Percentiles rank a stretch among this genome's conserved stretches.
These are phyloP conservation scores for Chromis chromis DNA, from an alignment of 2,797 vertebrate species.

Conservation along the genomic window DNA sequence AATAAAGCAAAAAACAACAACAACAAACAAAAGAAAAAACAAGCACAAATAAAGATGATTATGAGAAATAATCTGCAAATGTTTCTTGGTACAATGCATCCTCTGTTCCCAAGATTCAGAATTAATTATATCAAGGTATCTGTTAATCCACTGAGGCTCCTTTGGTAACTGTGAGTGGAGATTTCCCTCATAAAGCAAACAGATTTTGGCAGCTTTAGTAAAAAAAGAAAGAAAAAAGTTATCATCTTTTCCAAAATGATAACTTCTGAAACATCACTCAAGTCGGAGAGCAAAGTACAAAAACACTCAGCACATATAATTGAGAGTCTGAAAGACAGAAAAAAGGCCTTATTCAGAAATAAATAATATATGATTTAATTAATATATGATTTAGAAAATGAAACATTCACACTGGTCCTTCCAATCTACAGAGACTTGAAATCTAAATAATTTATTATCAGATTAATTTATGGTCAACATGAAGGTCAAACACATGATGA, in stretches of 20 bases:
- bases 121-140: slow-evolving; percentile 29
- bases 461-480: slow-evolving; percentile 1
- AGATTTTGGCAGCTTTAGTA: slow-evolving; percentile 25
- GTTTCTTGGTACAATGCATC: neutral
- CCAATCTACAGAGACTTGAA: neutral
- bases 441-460: slow-evolving; percentile 7
- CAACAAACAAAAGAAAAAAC: too few species aligned
- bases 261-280: slow-evolving; percentile 14
- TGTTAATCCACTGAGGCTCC: slow-evolving; percentile 1
- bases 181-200: neutral
- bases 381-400: slow-evolving; percentile 7
- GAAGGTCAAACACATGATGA: slow-evolving; percentile 10
- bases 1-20: slow-evolving; percentile 1
- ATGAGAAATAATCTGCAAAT: neutral
- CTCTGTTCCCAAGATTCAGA: slow-evolving; percentile 11
- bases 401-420: neutral
- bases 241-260: slow-evolving; percentile 33
- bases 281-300: neutral
- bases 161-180: slow-evolving; percentile 9
- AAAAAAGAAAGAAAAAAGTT: neutral
- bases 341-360: slow-evolving; percentile 2
- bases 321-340: slow-evolving; percentile 11
- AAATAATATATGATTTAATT: neutral
- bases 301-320: neutral
- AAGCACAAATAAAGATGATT: too few species aligned